These are phyloP conservation scores for Elgaria multicarinata DNA, from an alignment of 2,113 vertebrate genomes.

Conservation along the genomic window DNA sequence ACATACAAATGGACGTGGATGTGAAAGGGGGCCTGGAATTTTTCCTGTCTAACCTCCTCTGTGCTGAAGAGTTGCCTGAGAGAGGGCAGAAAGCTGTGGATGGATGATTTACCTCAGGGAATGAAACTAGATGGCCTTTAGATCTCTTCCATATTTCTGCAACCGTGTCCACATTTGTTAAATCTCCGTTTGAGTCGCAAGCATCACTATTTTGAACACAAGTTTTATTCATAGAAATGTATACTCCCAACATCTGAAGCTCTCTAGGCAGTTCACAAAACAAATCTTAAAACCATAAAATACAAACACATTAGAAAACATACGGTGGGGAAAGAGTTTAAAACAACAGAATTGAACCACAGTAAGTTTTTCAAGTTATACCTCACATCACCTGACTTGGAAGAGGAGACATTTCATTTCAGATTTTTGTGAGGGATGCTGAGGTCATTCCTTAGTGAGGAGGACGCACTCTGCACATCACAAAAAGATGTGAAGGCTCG, in stretches of 20 bases:
- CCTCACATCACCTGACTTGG: neutral
- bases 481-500: neutral
- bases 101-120: neutral
- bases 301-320: too few species aligned
- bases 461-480: neutral
- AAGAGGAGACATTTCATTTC: neutral
- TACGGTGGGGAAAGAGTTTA: too few species aligned
- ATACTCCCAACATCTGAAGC: too few species aligned
- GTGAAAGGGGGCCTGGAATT: neutral
- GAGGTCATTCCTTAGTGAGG: neutral
- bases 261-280: too few species aligned
- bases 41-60: neutral
- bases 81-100: neutral
- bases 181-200: neutral
- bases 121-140: neutral
- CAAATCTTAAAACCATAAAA: too few species aligned
- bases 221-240: too few species aligned
- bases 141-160: neutral
- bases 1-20: neutral
- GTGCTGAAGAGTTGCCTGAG: neutral
- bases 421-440: neutral
- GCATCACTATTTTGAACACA: too few species aligned
- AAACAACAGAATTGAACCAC: too few species aligned
- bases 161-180: neutral
- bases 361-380: neutral